Base-by-base conservation (phyloP, 2,888 invertebrate genomes). In the Psylliodes chrysocephalus region DNA sequence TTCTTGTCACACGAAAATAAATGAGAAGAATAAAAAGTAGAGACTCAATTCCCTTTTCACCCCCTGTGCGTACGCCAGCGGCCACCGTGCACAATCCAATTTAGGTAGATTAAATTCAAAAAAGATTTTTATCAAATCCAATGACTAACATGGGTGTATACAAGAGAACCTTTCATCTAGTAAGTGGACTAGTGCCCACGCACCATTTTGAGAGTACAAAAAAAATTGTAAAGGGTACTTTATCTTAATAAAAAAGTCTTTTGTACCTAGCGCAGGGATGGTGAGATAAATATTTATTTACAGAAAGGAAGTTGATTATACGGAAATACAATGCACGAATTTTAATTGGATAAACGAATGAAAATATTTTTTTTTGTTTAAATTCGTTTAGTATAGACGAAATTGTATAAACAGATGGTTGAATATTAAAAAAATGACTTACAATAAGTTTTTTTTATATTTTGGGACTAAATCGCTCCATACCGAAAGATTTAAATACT, bases 101-200 rank as follows among this genome's bases (percentile, higher is more conserved):
- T 60, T 62, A 44, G 38, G 42, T 66, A 56, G 55, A 60, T 66
- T 46, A 25, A 62, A 55, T 63, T 60, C 17, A 66, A 51, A 42
- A 46, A 30, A 65, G 66, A 66, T 66, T 60, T 54, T 60, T 61
- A 66, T 66, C 66, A 38, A 22, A 18, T 40, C 55, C 49, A 18
- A 49, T 30, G 35, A 46, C 66, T 59, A 66, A 66, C 62, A 65
- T 51, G 54, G 59, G 57, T 65, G 62, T 61, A 65, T 54, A 65
- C 62, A 65, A 54, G 61, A 42, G 59, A 17, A 33, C 38, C 59
- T 59, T 65, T 65, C 62, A 65, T 65, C 62, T 54, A 51, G 47
- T 60, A 59, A 65, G 65, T 65, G 65, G 62, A 62, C 57, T 40
- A 28, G 12, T 52, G 62, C 65, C 65, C 55, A 65, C 62, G 59